Percentiles rank a stretch among this genome's conserved stretches.
Evolutionary conservation across 2,888 invertebrate genomes (phyloP).

Genomic region (Chorisops tibialis): DNA sequence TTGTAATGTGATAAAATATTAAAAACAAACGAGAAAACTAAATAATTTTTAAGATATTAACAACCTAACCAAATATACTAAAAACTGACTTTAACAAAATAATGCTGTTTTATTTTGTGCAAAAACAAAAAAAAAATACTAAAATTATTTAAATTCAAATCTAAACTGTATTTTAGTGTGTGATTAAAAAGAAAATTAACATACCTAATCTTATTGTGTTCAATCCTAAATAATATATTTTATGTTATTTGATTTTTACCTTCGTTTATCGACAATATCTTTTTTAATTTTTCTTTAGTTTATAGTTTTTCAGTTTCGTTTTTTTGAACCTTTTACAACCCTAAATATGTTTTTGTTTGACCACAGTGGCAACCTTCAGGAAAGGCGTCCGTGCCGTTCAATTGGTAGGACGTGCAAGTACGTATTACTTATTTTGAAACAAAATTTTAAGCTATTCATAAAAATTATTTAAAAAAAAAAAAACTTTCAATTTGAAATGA

Average conservation of each 20-base stretch:
- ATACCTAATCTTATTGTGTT: slow-evolving; percentile 20
- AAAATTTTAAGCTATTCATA: neutral
- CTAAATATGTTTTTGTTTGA: slow-evolving; percentile 53
- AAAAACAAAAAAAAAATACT: too few relatives aligned
- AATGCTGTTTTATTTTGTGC: too few relatives aligned
- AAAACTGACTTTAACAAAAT: too few relatives aligned
- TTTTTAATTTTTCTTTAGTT: slow-evolving; percentile 23
- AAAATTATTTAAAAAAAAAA: slow-evolving; percentile 1
- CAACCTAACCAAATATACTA: too few relatives aligned
- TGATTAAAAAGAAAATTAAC: neutral
- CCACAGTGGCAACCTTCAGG: slow-evolving; percentile 98
- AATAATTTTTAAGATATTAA: too few relatives aligned
- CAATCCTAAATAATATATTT: neutral
- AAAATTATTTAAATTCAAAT: too few relatives aligned
- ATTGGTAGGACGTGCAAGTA: slow-evolving; percentile 98
- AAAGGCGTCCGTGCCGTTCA: slow-evolving; percentile 99
- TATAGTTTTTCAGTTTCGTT: slow-evolving; percentile 22
- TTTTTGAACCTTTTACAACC: slow-evolving; percentile 48
- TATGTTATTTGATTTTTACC: too few relatives aligned
- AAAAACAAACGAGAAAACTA: too few relatives aligned
- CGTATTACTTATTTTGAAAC: slow-evolving; percentile 61
- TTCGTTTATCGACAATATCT: neutral
- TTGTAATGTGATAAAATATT: too few relatives aligned
- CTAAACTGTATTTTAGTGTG: too few relatives aligned
- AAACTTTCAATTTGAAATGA: neutral